Percentiles rank a stretch among this genome's conserved stretches.
Conservation (phyloP, 1,140 invertebrate species). For the Leptestheria dahalacensis region DNA sequence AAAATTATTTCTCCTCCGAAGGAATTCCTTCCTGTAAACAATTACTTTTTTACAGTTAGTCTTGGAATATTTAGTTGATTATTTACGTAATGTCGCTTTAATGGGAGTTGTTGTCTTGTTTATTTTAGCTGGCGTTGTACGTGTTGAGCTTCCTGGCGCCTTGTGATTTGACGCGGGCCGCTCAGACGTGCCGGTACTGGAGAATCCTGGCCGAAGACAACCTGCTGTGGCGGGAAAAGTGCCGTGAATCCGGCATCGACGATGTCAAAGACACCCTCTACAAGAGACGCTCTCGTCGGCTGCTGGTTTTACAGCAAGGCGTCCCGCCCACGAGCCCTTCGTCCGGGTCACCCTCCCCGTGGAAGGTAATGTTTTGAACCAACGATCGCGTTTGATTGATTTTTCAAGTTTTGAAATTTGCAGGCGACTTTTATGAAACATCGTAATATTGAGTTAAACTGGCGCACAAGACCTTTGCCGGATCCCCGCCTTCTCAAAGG, state of each 20-base stretch:
- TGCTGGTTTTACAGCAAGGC: background rate
- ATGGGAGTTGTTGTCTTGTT: too few relatives aligned
- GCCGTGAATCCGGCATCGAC: slow-evolving; percentile 62
- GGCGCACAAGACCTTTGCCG: slow-evolving; percentile 67
- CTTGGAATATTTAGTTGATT: too few relatives aligned
- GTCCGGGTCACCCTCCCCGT: slow-evolving; percentile 25
- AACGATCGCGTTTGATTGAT: too few relatives aligned
- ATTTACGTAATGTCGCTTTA: too few relatives aligned
- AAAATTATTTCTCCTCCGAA: too few relatives aligned
- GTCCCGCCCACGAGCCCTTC: slow-evolving; percentile 15
- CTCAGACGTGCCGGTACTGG: slow-evolving; percentile 95
- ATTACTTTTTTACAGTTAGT: too few relatives aligned
- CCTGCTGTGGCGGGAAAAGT: slow-evolving; percentile 93
- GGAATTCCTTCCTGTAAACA: too few relatives aligned
- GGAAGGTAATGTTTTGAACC: too few relatives aligned
- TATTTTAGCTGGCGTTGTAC: slow-evolving; percentile 55
- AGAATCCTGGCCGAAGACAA: slow-evolving; percentile 89
- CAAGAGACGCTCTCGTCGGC: slow-evolving; percentile 24
- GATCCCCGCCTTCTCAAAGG: slow-evolving; percentile 80
- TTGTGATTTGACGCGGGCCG: slow-evolving; percentile 73
- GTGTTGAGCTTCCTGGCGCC: slow-evolving; percentile 87
- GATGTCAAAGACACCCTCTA: slow-evolving; percentile 32
- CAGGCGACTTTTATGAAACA: slow-evolving; percentile 76
- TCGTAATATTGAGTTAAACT: slow-evolving; percentile 90
- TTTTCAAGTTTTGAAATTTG: too few relatives aligned